Percentiles rank a stretch among this genome's conserved stretches.
These are phyloP conservation scores for Callimorpha dominula DNA, from an alignment of 2,888 invertebrate genomes.

Conservation along the genomic window DNA sequence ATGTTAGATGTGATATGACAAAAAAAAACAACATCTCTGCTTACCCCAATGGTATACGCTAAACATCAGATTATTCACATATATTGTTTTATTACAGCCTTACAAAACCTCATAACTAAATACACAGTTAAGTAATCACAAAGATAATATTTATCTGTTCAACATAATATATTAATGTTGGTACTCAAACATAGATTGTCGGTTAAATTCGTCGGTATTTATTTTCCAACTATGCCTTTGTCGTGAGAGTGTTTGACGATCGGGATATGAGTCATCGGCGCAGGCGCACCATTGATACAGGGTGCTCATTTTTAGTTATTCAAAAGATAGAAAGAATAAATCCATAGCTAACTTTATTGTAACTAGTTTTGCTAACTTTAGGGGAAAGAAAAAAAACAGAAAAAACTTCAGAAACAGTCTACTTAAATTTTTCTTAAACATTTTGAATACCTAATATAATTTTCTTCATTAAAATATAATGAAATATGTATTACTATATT, in stretches of 20 bases:
- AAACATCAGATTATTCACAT: slow-evolving; percentile 5
- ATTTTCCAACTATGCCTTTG: slow-evolving; percentile 77
- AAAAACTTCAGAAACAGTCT: no score
- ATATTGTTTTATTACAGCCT: neutral
- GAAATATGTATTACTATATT: no score
- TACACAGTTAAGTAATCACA: slow-evolving; percentile 26
- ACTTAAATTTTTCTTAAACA: no score
- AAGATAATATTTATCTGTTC: slow-evolving; percentile 35
- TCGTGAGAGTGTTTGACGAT: slow-evolving; percentile 83
- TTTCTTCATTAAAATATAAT: no score
- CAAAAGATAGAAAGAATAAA: neutral
- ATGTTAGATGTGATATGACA: neutral
- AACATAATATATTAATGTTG: slow-evolving; percentile 37
- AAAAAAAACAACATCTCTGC: neutral
- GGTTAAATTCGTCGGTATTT: slow-evolving; percentile 64
- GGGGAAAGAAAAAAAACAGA: no score
- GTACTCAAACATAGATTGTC: slow-evolving; percentile 60
- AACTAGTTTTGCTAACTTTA: no score
- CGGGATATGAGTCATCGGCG: slow-evolving; percentile 79
- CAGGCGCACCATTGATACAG: slow-evolving; percentile 61
- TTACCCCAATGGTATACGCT: neutral
- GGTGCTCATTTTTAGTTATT: neutral
- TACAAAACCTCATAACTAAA: neutral
- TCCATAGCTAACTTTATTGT: neutral
- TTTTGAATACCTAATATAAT: no score